These are phyloP conservation scores for Catharus minimus DNA, from an alignment of 2,113 vertebrate species.

Conservation along the genomic window DNA sequence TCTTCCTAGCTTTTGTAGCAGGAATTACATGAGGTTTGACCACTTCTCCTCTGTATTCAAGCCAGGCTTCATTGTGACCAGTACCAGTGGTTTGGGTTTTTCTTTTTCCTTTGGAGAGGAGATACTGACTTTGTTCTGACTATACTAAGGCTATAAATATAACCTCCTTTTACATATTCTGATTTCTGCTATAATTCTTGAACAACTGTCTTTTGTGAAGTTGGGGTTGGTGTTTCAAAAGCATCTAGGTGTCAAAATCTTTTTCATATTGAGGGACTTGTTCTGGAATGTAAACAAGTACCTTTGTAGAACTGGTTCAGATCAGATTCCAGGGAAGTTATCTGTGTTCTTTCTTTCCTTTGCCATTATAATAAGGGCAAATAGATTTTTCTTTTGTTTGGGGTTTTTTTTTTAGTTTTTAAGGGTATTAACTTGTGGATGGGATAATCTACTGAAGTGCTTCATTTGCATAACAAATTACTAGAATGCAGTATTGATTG, in stretches of 20 bases:
- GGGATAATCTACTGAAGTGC: conserved; percentile 20
- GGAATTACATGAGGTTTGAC: not conserved
- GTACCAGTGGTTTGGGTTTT: not conserved
- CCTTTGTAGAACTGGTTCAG: not conserved
- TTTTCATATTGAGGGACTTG: not conserved
- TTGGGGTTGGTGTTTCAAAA: not conserved
- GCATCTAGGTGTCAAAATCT: not conserved
- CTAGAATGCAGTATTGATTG: conserved; percentile 1
- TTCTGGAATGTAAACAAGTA: not conserved
- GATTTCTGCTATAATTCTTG: not conserved
- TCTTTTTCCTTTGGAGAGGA: not conserved
- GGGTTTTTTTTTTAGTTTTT: not conserved
- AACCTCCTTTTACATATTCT: not conserved
- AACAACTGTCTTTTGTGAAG: not conserved
- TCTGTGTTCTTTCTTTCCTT: not conserved
- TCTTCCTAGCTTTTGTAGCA: not conserved
- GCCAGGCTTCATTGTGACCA: not conserved
- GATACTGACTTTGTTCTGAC: not conserved
- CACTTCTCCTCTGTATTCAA: not conserved
- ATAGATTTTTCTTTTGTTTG: not conserved
- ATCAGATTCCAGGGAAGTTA: not conserved
- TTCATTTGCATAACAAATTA: conserved; percentile 56
- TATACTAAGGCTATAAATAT: not conserved
- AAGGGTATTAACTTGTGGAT: not conserved
- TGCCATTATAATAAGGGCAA: not conserved